phyloP scores from a whole-genome alignment of 2,797 vertebrate species.

The Tapera naevia region DNA sequence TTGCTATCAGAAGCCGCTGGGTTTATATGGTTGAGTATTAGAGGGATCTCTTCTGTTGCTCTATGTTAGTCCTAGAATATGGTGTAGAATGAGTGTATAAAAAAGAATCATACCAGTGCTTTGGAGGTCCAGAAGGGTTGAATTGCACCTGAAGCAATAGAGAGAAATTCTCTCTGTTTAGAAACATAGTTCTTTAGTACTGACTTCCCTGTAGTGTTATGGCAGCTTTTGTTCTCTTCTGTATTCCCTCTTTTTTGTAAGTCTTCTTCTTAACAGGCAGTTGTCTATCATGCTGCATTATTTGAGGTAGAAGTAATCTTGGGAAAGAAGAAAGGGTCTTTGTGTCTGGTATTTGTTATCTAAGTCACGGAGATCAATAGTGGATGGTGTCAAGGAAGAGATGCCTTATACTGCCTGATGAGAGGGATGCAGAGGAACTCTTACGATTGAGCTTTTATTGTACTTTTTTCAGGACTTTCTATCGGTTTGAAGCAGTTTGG shows the following conservation, averaged over 20 bases:
- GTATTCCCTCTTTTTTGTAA: background rate
- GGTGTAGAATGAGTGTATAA: background rate
- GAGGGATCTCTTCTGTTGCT: background rate
- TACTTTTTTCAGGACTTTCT: constrained; percentile 86
- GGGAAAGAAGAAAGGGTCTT: background rate
- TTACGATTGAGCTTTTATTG: background rate
- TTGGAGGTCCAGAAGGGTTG: background rate
- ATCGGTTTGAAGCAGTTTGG: constrained; percentile 97
- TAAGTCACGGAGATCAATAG: background rate
- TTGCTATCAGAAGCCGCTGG: background rate
- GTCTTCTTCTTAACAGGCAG: background rate
- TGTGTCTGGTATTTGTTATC: background rate
- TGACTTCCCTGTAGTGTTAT: background rate
- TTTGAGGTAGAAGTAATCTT: background rate
- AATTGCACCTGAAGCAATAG: background rate
- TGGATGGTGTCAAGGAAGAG: background rate
- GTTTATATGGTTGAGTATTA: background rate
- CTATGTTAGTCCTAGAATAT: background rate
- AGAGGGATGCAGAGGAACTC: background rate
- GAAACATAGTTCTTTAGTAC: background rate
- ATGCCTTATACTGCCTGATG: background rate
- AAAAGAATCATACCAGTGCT: background rate
- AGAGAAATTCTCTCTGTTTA: background rate
- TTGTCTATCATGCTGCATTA: background rate
- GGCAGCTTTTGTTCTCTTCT: background rate